A percentile compares a stretch with the other conserved stretches of the same genome.
These are phyloP conservation scores for Colossoma macropomum DNA, from an alignment of 2,113 vertebrate species.

Conservation along the genomic window DNA sequence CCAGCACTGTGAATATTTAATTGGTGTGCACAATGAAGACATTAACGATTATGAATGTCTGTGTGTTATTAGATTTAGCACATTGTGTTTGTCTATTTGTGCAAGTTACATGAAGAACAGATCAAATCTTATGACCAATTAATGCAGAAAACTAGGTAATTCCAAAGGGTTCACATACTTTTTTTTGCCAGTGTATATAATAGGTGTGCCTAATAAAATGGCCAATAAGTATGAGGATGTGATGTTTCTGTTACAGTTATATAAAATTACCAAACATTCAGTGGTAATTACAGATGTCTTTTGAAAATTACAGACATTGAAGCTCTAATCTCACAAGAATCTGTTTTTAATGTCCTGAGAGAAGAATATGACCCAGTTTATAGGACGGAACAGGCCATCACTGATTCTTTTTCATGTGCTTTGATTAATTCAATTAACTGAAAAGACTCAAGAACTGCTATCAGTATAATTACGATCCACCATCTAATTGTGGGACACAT, in stretches of 20 bases:
- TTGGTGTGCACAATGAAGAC: too few relatives aligned
- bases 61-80: too few relatives aligned
- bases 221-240: too few relatives aligned
- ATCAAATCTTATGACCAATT: too few relatives aligned
- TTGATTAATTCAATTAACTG: slow-evolving; percentile 25
- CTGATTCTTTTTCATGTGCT: neutral
- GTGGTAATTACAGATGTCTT: neutral
- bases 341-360: neutral
- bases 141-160: too few relatives aligned
- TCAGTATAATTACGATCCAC: slow-evolving; percentile 15
- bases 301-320: neutral
- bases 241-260: neutral
- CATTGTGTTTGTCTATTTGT: too few relatives aligned
- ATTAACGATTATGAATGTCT: too few relatives aligned
- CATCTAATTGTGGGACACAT: slow-evolving; percentile 1
- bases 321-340: slow-evolving; percentile 1
- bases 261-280: neutral
- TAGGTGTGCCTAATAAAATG: too few relatives aligned
- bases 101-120: too few relatives aligned
- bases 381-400: neutral
- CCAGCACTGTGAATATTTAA: too few relatives aligned
- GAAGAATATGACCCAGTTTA: neutral
- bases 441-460: slow-evolving; percentile 12
- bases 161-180: too few relatives aligned
- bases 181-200: too few relatives aligned